Percentiles rank a stretch among this genome's conserved stretches.
These are phyloP conservation scores for Noctua pronuba DNA, from an alignment of 2,888 invertebrate species.

Conservation along the genomic window DNA sequence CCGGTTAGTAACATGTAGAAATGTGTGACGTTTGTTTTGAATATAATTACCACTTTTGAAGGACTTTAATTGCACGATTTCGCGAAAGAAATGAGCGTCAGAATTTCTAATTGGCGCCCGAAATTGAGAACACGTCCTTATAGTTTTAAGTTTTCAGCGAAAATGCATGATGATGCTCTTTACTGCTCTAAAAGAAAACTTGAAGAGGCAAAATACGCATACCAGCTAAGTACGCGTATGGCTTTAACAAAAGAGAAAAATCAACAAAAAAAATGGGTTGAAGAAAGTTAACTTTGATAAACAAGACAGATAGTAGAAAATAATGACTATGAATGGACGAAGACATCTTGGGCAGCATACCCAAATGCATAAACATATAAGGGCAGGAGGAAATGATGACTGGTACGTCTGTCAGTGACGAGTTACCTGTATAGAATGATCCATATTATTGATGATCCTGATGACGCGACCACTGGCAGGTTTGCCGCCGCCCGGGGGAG, in stretches of 20 bases:
- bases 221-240: neutral
- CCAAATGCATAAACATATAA: no score
- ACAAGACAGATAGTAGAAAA: no score
- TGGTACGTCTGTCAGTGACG: no score
- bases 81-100: neutral
- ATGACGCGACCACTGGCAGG: conserved; percentile 96
- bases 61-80: neutral
- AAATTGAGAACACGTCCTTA: neutral
- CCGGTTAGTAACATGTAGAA: conserved; percentile 10
- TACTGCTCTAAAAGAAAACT: no score
- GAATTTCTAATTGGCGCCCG: neutral
- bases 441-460: conserved; percentile 97
- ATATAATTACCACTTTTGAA: conserved; percentile 27
- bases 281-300: no score
- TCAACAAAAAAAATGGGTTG: no score
- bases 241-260: no score
- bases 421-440: conserved; percentile 96
- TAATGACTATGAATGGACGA: no score
- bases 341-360: no score
- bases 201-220: neutral
- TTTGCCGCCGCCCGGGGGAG: conserved; percentile 93
- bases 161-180: neutral
- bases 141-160: neutral
- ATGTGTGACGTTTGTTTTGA: conserved; percentile 14
- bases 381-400: no score